Evolutionary conservation across 2,888 invertebrate genomes (phyloP).

Genomic region (Coleophora deauratella): DNA sequence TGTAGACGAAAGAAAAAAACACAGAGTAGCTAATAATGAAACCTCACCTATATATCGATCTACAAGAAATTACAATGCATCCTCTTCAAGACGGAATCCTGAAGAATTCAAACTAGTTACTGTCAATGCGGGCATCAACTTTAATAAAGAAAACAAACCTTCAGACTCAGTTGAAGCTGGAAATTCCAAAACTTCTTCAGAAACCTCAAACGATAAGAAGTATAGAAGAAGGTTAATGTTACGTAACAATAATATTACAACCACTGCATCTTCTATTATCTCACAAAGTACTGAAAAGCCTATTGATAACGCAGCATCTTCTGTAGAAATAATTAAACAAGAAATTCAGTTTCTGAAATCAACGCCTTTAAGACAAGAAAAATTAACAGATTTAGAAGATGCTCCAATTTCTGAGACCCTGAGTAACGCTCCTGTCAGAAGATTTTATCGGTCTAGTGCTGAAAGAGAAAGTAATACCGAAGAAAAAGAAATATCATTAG

Average conservation of each 20-base stretch:
- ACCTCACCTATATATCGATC: slow-evolving; percentile 52
- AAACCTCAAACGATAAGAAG: slow-evolving; percentile 37
- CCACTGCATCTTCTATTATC: slow-evolving; percentile 8
- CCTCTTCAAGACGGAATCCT: slow-evolving; percentile 21
- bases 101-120: slow-evolving; percentile 37
- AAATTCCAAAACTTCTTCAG: slow-evolving; percentile 21
- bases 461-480: slow-evolving; percentile 31
- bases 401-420: slow-evolving; percentile 28
- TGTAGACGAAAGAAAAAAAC: slow-evolving; percentile 50
- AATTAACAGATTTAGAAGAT: slow-evolving; percentile 45
- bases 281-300: slow-evolving; percentile 22
- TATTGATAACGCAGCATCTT: slow-evolving; percentile 23
- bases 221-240: slow-evolving; percentile 52
- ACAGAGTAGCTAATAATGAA: slow-evolving; percentile 30
- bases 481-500: slow-evolving; percentile 42
- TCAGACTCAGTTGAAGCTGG: slow-evolving; percentile 15
- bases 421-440: slow-evolving; percentile 37
- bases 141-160: slow-evolving; percentile 28
- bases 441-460: slow-evolving; percentile 59
- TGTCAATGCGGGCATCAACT: slow-evolving; percentile 41
- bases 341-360: slow-evolving; percentile 41
- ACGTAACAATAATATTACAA: slow-evolving; percentile 28
- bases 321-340: slow-evolving; percentile 42
- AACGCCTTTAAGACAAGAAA: slow-evolving; percentile 34
- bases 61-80: slow-evolving; percentile 40